Evolutionary conservation across 2,888 invertebrate species (phyloP), one percentile per base, ranked within the genome.

Genomic region (Eupeodes luniger): DNA sequence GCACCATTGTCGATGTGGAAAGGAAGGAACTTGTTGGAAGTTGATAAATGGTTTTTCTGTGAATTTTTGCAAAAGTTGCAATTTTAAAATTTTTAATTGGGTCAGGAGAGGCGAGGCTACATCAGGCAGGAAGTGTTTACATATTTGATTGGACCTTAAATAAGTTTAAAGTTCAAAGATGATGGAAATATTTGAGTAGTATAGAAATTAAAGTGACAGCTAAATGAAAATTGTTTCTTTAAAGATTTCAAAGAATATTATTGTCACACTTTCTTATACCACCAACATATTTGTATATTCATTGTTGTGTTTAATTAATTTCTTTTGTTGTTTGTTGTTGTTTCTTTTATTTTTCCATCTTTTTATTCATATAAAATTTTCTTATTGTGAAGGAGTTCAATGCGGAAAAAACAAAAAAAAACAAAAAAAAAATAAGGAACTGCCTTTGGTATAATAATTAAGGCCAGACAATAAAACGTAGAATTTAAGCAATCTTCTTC

Each of bases 381-480:
- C 12, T 47, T 34, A 19, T 19, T 69, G 19, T 44, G 36, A 49
- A 64, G 16, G 27, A 66, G 66, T 72, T 66, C 40, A 55, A 36
- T 70, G 59, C 61, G 44, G 47, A 51, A 5, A 40, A 53, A 72
- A 40, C 27, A 27, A 27, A 27, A 27, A 19, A 19, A 40, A 34
- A 74, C 36, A 40, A 34, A 74, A 47, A 47, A 11, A 47, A 59
- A 59, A 34, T 67, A 61, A 76, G 69, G 70, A 76, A 74, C 76
- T 81, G 67, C 80, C 66, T 67, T 36, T 11, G 69, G 78, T 40
- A 40, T 40, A 69, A 70, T 74, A 84, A 84, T 77, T 87, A 81
- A 84, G 27, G 61, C 80, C 57, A 83, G 83, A 79, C 70, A 86
- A 76, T 40, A 44, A 78, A 76, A 81, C 74, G 80, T 84, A 53